These are phyloP conservation scores for Lanistes nyassanus DNA, from an alignment of 1,140 invertebrate genomes.

Conservation along the genomic window DNA sequence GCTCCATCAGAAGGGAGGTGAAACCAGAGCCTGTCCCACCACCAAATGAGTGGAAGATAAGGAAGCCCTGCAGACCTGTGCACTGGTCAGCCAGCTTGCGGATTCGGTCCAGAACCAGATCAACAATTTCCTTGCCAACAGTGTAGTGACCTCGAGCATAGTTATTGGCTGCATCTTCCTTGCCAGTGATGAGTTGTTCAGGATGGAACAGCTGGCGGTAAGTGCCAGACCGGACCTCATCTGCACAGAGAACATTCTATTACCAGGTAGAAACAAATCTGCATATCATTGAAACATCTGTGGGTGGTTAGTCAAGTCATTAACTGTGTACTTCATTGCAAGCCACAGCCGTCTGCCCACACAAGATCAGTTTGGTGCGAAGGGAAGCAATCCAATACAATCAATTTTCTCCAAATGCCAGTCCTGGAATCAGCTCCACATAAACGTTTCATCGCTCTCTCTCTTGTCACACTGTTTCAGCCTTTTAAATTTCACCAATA, in stretches of 20 bases:
- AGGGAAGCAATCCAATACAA: not conserved
- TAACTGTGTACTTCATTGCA: too few species aligned
- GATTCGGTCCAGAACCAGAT: slow-evolving; percentile 39
- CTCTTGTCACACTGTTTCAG: not conserved
- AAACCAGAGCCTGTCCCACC: slow-evolving; percentile 90
- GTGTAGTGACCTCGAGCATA: slow-evolving; percentile 89
- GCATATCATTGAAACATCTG: not conserved
- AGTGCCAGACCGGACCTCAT: slow-evolving; percentile 66
- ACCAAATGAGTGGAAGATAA: slow-evolving; percentile 43
- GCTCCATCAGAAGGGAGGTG: slow-evolving; percentile 88
- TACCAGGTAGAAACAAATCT: not conserved
- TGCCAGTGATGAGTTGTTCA: slow-evolving; percentile 68
- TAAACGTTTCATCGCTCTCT: not conserved
- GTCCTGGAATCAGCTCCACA: not conserved
- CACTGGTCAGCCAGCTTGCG: slow-evolving; percentile 43
- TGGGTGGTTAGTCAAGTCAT: not conserved
- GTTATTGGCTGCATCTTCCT: slow-evolving; percentile 90
- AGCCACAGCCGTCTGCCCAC: not conserved
- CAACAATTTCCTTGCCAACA: slow-evolving; percentile 82
- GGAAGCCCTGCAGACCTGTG: slow-evolving; percentile 47
- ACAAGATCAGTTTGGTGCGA: not conserved
- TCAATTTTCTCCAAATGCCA: not conserved
- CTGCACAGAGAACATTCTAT: slow-evolving; percentile 32
- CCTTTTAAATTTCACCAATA: slow-evolving; percentile 68
- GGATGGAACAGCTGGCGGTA: slow-evolving; percentile 39